A percentile compares a stretch with the other conserved stretches of the same genome.
Conservation (phyloP, 2,888 invertebrate species). For the Archaeoteleia sp. region DNA sequence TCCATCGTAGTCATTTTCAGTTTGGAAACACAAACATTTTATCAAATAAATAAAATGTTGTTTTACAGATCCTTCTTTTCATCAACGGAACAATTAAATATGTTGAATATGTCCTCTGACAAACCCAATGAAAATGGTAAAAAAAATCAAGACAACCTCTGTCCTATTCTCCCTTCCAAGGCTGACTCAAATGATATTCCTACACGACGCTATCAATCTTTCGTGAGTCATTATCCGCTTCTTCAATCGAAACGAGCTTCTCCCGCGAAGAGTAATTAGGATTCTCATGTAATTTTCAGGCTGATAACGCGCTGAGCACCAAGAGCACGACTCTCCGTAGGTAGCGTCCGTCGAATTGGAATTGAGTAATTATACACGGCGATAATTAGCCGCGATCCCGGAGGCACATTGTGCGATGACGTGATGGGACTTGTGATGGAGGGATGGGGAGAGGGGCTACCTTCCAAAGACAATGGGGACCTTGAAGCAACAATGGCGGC, state of each 20-base stretch:
- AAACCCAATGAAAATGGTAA: too few species aligned
- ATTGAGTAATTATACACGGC: slow-evolving; percentile 44
- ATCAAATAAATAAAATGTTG: too few species aligned
- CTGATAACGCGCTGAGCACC: slow-evolving; percentile 39
- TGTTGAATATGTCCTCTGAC: too few species aligned
- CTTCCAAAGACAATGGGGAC: slow-evolving; percentile 63
- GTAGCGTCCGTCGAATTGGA: slow-evolving; percentile 35
- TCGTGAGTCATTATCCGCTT: slow-evolving; percentile 21
- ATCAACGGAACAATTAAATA: too few species aligned
- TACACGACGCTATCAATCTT: slow-evolving; percentile 32
- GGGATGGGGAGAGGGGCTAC: too few species aligned
- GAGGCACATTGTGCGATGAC: slow-evolving; percentile 57
- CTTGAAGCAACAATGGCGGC: slow-evolving; percentile 62
- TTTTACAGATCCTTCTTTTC: too few species aligned
- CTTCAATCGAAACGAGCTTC: slow-evolving; percentile 15
- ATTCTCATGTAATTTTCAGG: slow-evolving; percentile 31
- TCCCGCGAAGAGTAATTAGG: slow-evolving; percentile 34
- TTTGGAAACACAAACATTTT: too few species aligned
- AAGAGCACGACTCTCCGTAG: slow-evolving; percentile 10
- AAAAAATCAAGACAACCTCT: too few species aligned
- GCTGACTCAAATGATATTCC: too few species aligned
- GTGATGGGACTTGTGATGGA: slow-evolving; percentile 30
- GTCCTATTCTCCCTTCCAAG: too few species aligned
- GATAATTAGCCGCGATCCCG: slow-evolving; percentile 42
- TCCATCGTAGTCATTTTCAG: too few species aligned